phyloP scores from a whole-genome alignment of 2,888 invertebrate genomes.

The Amiota minor region DNA sequence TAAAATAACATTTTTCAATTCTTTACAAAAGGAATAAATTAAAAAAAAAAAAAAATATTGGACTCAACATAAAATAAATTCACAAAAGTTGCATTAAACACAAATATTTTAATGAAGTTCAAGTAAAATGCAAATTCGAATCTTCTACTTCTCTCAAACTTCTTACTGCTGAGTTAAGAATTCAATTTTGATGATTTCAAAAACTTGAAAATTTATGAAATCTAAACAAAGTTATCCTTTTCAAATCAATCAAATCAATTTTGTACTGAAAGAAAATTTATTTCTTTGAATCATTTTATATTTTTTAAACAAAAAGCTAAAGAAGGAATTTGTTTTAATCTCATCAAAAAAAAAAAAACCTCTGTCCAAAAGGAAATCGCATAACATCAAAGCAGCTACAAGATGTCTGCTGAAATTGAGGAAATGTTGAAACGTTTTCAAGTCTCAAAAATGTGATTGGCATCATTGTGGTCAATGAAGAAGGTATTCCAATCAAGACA shows the following conservation, averaged over 20 bases:
- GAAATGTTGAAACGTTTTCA: constrained; percentile 55
- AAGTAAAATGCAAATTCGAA: too few species aligned
- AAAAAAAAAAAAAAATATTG: too few species aligned
- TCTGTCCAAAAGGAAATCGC: not conserved
- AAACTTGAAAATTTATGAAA: not conserved
- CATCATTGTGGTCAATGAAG: constrained; percentile 51
- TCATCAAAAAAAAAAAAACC: not conserved
- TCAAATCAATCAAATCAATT: too few species aligned
- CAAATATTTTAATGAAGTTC: too few species aligned
- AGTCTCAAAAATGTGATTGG: constrained; percentile 50
- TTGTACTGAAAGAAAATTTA: not conserved
- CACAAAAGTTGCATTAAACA: too few species aligned
- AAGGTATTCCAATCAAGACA: constrained; percentile 58
- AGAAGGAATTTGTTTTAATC: not conserved
- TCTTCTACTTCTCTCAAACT: too few species aligned
- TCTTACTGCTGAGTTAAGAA: not conserved
- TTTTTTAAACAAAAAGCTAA: not conserved
- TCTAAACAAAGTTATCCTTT: too few species aligned
- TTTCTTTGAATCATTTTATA: not conserved
- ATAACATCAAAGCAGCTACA: not conserved
- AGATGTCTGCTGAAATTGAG: constrained; percentile 24
- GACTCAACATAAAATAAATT: too few species aligned
- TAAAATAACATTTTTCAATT: too few species aligned
- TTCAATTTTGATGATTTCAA: not conserved
- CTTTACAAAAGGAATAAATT: too few species aligned